Evolutionary conservation across 2,888 invertebrate genomes (phyloP).

Genomic region (Aquatica leii): DNA sequence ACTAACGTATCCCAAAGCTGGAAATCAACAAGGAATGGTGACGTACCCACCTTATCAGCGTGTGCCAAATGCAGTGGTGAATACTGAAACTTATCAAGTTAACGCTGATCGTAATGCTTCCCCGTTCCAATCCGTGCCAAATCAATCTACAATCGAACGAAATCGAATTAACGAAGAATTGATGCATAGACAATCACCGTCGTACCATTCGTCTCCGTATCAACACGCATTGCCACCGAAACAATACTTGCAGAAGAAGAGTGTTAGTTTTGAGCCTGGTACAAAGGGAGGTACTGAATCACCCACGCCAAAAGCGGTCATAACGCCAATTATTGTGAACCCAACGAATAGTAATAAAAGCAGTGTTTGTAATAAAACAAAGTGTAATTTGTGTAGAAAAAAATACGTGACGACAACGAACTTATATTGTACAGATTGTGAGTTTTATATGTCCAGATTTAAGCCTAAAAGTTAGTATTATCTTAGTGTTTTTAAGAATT

Average conservation of each 20-base stretch:
- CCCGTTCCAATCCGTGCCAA: conserved; percentile 51
- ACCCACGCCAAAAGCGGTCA: conserved; percentile 53
- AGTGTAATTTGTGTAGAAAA: conserved; percentile 88
- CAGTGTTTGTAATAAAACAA: conserved; percentile 65
- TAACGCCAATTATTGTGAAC: conserved; percentile 58
- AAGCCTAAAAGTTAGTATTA: conserved; percentile 64
- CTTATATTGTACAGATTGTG: conserved; percentile 89
- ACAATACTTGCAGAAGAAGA: conserved; percentile 67
- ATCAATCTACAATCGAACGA: conserved; percentile 10
- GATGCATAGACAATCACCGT: conserved; percentile 54
- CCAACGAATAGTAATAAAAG: conserved; percentile 48
- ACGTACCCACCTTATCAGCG: conserved; percentile 41
- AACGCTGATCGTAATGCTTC: conserved; percentile 44
- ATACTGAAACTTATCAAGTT: conserved; percentile 48
- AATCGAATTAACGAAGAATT: conserved; percentile 46
- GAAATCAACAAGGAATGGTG: conserved; percentile 19
- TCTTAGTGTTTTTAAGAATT: conserved; percentile 9
- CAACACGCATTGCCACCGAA: conserved; percentile 71
- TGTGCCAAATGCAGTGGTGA: conserved; percentile 36
- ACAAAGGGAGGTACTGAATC: conserved; percentile 68
- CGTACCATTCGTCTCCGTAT: conserved; percentile 65
- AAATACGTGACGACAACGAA: conserved; percentile 80
- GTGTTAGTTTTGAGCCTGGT: conserved; percentile 76
- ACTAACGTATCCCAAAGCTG: conserved; percentile 24
- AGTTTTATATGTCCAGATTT: conserved; percentile 90